A percentile compares a stretch with the other conserved stretches of the same genome.
phyloP scores from a whole-genome alignment of 2,888 invertebrate species.

The Drosophila greeni region DNA sequence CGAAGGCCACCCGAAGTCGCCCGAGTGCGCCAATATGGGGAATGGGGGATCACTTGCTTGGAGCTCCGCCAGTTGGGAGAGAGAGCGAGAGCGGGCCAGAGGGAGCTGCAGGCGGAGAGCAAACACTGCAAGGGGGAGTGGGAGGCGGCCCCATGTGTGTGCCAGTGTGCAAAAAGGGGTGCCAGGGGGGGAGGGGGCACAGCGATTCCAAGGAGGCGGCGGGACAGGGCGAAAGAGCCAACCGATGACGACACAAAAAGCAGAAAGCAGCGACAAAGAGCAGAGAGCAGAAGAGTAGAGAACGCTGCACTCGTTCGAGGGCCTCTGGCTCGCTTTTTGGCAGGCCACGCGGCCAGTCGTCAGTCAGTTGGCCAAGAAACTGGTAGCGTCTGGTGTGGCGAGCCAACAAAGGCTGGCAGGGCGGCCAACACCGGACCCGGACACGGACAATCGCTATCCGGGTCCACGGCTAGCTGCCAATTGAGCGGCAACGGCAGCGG shows the following conservation, averaged over 20 bases:
- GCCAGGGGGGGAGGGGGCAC: background rate
- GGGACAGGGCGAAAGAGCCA: slow-evolving; percentile 19
- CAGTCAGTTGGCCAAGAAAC: slow-evolving; percentile 78
- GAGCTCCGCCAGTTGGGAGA: slow-evolving; percentile 77
- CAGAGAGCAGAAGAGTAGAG: slow-evolving; percentile 38
- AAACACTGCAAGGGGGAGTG: slow-evolving; percentile 10
- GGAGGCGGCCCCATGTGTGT: background rate
- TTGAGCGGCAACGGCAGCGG: slow-evolving; percentile 41
- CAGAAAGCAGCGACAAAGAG: slow-evolving; percentile 46
- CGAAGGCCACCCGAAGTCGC: slow-evolving; percentile 48
- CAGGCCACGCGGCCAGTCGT: slow-evolving; percentile 76
- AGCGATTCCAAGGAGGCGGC: slow-evolving; percentile 7
- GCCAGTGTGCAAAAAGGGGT: slow-evolving; percentile 13
- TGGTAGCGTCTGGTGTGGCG: slow-evolving; percentile 73
- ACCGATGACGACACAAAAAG: slow-evolving; percentile 66
- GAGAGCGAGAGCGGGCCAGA: slow-evolving; percentile 20
- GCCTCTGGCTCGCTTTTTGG: slow-evolving; percentile 70
- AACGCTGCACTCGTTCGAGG: slow-evolving; percentile 54
- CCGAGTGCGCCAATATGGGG: slow-evolving; percentile 33
- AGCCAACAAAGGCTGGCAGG: slow-evolving; percentile 71
- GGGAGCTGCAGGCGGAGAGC: slow-evolving; percentile 4
- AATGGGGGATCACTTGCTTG: slow-evolving; percentile 62
- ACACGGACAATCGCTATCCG: slow-evolving; percentile 41
- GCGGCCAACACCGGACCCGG: slow-evolving; percentile 63
- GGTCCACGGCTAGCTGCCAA: slow-evolving; percentile 46